Evolutionary conservation across 2,888 invertebrate genomes (phyloP), one percentile per base, ranked within the genome.

Genomic region (Limnephilus rhombicus): DNA sequence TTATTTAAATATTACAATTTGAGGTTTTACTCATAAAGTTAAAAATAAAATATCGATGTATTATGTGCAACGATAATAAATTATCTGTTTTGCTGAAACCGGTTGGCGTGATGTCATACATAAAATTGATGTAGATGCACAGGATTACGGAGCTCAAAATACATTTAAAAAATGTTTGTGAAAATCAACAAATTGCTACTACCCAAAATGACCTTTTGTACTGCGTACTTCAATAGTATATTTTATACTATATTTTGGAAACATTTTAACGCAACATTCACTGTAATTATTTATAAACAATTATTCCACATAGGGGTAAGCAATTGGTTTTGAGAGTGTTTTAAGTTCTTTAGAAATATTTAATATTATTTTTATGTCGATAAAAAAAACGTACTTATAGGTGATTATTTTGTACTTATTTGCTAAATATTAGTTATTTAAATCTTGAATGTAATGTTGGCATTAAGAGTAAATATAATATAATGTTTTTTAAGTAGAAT

Each of bases 331-430:
- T 68, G 24, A 68, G 68, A 68, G 68, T n/a, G 68, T 68, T 68
- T 68, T 68, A 24, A 68, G 24, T 68, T 68, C 24, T 68, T 68
- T 68, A 24, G 9, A 68, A n/a, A 68, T n/a, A n/a, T 24, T n/a
- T 68, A 7, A 68, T 68, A 0, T 68, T 68, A 68, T n/a, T 68
- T 68, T 68, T 68, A 68, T 68, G 68, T 68, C 68, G 68, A 68
- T 68, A 68, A n/a, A 68, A 68, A 82, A 90, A 87, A 37, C 82
- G 92, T 92, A 92, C 92, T 92, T 92, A 92, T 92, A 92, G 91
- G 89, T 89, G 89, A 92, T 90, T 91, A 80, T 91, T 92, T 89
- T 92, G 92, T 92, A 92, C 92, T 92, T 92, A 92, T 91, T 91
- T 91, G 24, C 29, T 86, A 81, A 45, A 89, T 29, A n/a, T 90